Evolutionary conservation across 2,888 invertebrate genomes (phyloP).

Genomic region (Patella ulyssiponensis): DNA sequence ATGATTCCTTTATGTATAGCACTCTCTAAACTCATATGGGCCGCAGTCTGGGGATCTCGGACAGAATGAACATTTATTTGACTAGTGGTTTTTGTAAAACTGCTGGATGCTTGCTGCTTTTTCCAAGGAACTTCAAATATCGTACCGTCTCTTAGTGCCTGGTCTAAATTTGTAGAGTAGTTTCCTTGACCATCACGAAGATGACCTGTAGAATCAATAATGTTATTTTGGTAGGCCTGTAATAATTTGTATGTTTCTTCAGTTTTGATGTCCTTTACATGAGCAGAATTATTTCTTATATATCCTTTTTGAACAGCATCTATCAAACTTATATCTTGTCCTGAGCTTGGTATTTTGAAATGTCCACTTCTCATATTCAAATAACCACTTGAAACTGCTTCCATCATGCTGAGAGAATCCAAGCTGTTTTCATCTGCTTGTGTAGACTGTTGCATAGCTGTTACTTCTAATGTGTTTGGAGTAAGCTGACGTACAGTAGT

Average conservation of each 20-base stretch:
- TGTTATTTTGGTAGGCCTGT: conserved; percentile 78
- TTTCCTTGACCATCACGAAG: conserved; percentile 42
- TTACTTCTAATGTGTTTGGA: conserved; percentile 54
- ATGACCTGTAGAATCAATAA: conserved; percentile 55
- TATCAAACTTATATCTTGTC: conserved; percentile 84
- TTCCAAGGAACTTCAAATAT: conserved; percentile 45
- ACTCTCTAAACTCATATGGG: conserved; percentile 46
- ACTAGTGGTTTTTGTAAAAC: conserved; percentile 54
- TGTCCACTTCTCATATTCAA: conserved; percentile 84
- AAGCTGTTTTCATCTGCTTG: conserved; percentile 26
- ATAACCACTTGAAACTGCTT: conserved; percentile 76
- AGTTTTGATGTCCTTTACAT: conserved; percentile 41
- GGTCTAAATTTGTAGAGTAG: conserved; percentile 40
- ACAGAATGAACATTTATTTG: conserved; percentile 58
- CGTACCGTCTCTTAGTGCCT: conserved; percentile 66
- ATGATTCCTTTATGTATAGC: conserved; percentile 63
- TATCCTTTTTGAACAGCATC: conserved; percentile 78
- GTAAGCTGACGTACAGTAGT: conserved; percentile 45
- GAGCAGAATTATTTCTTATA: conserved; percentile 56
- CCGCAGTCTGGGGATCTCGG: conserved; percentile 52
- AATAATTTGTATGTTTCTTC: conserved; percentile 78
- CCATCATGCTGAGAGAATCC: conserved; percentile 55
- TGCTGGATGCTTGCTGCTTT: conserved; percentile 38
- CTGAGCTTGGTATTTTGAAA: conserved; percentile 85
- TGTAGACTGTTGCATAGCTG: conserved; percentile 40